Base-by-base conservation (phyloP, 2,797 vertebrate genomes). In the Sebastes minor region DNA sequence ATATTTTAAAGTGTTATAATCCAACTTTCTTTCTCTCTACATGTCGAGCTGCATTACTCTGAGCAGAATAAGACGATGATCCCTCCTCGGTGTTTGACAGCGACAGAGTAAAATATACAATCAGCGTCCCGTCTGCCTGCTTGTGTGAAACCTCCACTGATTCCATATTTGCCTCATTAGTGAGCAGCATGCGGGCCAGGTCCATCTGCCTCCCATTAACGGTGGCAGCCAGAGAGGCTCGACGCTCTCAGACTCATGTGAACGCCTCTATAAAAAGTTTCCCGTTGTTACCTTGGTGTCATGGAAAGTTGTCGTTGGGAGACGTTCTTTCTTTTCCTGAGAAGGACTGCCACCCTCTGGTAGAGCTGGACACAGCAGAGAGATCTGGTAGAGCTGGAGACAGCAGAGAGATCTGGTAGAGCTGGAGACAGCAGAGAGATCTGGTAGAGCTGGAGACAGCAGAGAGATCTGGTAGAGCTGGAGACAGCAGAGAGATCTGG, bases 131-230 rank as follows among this genome's bases (percentile, higher is more conserved):
- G 66, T 27, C 74, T 66, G 74, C 62, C 16, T 71, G 77, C 69
- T 53, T 80, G 88, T 91, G 88, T 89, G 85, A 91, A 91, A 84
- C 71, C 76, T 85, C 57, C 74, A 72, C 81, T 71, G 85, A 66
- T 78, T 90, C 87, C 85, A 84, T 38, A 75, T 86, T 87, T 77
- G 66, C 79, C 83, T 89, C 88, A 86, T 91, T 90, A 87, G 86
- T 3, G 16, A 38, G 79, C 52, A 27, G 78, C 52, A 25, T 62
- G 77, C 49, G 62, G 52, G 67, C 74, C 76, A 80, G 74, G 59
- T 66, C 84, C 93, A 92, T 91, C 90, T 94, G 92, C 70, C 80
- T 91, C 80, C 81, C 65, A 92, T 93, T 90, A 92, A 82, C 73
- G 9, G 84, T 16, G 80, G 86, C 86, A 89, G 84, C 79, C 85